Conservation (phyloP, 2,797 vertebrate genomes). For the Clangula hyemalis region DNA sequence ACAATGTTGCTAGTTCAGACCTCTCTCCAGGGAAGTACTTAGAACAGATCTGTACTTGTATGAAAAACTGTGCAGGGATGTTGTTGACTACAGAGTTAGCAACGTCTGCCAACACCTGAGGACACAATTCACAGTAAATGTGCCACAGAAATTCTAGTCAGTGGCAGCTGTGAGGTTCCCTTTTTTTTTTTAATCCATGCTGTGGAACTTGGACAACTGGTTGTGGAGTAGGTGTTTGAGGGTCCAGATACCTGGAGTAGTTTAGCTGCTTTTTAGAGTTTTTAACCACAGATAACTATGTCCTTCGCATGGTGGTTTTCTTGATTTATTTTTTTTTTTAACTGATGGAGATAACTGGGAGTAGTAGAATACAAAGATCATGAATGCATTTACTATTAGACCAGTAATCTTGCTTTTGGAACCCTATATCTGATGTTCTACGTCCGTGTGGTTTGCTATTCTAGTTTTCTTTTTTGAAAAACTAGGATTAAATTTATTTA, state of each 20-base stretch:
- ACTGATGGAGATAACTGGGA: neutral
- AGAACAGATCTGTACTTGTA: neutral
- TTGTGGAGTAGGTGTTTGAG: neutral
- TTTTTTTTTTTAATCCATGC: neutral
- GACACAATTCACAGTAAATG: neutral
- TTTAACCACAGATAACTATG: neutral
- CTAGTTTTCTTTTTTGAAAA: neutral
- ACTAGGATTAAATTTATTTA: neutral
- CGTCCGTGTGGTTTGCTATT: neutral
- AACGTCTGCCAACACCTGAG: neutral
- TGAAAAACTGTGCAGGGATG: neutral
- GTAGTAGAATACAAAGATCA: neutral
- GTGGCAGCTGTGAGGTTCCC: neutral
- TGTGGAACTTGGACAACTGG: neutral
- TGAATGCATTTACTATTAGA: neutral
- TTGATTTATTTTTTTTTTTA: neutral
- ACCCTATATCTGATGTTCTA: neutral
- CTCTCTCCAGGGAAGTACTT: neutral
- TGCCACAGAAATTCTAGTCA: too few species aligned
- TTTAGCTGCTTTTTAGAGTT: neutral
- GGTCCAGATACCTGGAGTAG: neutral
- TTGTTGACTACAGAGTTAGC: neutral
- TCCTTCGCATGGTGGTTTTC: neutral
- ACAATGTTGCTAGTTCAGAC: neutral
- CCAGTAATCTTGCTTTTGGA: neutral